phyloP scores from a whole-genome alignment of 2,113 vertebrate genomes.

The Hydrolagus affinis region DNA sequence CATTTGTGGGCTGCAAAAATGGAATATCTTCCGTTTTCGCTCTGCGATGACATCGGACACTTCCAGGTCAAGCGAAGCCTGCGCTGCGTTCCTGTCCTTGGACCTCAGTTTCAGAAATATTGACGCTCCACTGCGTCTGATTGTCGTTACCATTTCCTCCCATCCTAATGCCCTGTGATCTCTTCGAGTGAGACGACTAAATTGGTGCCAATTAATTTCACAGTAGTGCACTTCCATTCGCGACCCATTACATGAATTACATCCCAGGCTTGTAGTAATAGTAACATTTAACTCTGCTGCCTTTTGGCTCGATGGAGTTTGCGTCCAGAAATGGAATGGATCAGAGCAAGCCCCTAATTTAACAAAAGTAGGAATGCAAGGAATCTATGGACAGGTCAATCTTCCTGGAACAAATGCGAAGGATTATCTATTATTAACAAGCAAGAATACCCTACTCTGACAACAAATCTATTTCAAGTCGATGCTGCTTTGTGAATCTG shows the following conservation, averaged over 20 bases:
- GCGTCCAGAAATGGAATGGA: neutral
- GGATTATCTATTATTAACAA: too few relatives aligned
- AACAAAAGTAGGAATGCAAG: neutral
- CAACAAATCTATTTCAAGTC: too few relatives aligned
- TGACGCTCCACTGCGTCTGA: too few relatives aligned
- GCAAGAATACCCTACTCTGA: too few relatives aligned
- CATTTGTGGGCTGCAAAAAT: neutral
- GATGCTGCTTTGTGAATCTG: too few relatives aligned
- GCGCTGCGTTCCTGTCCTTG: neutral
- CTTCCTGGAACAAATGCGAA: too few relatives aligned
- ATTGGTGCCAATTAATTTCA: slow-evolving; percentile 2
- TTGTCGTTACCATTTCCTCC: neutral
- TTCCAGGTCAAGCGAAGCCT: neutral
- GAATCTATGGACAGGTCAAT: neutral
- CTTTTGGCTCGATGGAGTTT: neutral
- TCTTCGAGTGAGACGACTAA: neutral
- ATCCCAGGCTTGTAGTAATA: neutral
- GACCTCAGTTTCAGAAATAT: neutral
- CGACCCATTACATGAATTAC: neutral
- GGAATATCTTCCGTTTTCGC: neutral
- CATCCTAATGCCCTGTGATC: neutral
- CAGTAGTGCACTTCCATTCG: neutral
- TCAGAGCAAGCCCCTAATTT: too few relatives aligned
- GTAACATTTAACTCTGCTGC: neutral
- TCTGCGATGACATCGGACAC: too few relatives aligned